Base-by-base conservation (phyloP, 2,888 invertebrate genomes). In the Pasiphila rectangulata region DNA sequence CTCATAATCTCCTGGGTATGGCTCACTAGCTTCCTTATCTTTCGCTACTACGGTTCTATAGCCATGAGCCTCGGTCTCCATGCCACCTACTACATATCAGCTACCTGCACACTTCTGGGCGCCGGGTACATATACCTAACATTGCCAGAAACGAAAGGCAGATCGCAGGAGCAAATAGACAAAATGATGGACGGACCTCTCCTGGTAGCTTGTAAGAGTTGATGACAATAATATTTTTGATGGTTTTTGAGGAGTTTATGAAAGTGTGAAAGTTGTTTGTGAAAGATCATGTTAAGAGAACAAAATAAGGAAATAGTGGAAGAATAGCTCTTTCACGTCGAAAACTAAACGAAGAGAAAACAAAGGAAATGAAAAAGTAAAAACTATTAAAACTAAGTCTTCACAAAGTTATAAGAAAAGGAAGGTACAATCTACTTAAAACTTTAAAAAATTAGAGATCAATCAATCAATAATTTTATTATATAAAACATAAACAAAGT, bases 1-100 rank as follows among this genome's bases (percentile, higher is more conserved):
- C 65, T 88, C 13, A 71, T 88, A 9, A 81, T 87, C 59, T 80
- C 85, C 17, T 88, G 85, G 83, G 85, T 79, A 72, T 88, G 88
- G 88, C 69, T 86, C 0, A 83, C 79, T 62, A 85, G 72, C 54
- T 88, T 88, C 58, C 64, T 88, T 7, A 60, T 85, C 1, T 81
- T 88, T 1, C 80, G 88, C 3, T 88, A 88, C 69, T 88, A 79
- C 62, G 83, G 83, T 4, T 66, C 74, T 7, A 61, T 84, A 1
- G 83, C 84, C 4, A 51, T 79, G 24, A 54, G 71, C 0, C 62
- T 88, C 39, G 87, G 87, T 0, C 79, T 88, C 9, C 85, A 88
- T 62, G 69, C 78, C 19, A 77, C 76, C 0, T 88, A 85, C 66
- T 88, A 88, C 59, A 78, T 86, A 10, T 79, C 83, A 32, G 85